A percentile compares a stretch with the other conserved stretches of the same genome.
These are phyloP conservation scores for Echinarachnius parma DNA, from an alignment of 53 echinoderm and acorn worm species.

Conservation along the genomic window DNA sequence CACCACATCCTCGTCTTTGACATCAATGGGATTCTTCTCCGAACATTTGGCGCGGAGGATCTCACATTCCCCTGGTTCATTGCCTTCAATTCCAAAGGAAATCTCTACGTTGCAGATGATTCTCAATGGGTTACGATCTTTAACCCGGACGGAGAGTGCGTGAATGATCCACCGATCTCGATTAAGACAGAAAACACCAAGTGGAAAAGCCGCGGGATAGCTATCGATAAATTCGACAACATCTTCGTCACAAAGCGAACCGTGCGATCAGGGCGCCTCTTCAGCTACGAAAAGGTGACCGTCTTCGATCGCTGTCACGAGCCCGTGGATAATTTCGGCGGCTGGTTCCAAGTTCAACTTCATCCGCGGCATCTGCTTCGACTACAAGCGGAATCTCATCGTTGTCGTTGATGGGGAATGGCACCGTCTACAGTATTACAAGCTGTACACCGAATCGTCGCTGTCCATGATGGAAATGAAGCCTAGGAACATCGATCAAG, in stretches of 20 bases:
- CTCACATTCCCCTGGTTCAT: constrained; percentile 26
- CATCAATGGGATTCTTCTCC: neutral
- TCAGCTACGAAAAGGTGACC: constrained; percentile 16
- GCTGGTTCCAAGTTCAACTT: constrained; percentile 9
- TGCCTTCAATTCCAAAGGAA: constrained; percentile 10
- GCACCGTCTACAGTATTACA: constrained; percentile 14
- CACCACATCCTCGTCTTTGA: neutral
- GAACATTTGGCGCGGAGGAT: constrained; percentile 1
- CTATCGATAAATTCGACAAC: constrained; percentile 30
- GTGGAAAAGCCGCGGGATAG: constrained; percentile 17
- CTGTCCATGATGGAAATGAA: neutral
- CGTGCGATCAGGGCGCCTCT: neutral
- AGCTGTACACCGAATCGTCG: constrained; percentile 1
- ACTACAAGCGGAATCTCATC: constrained; percentile 3
- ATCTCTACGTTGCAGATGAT: constrained; percentile 12
- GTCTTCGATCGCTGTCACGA: constrained; percentile 6
- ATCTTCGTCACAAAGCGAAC: constrained; percentile 16
- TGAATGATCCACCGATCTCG: neutral
- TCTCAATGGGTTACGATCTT: neutral
- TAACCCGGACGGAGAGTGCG: neutral
- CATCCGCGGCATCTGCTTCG: constrained; percentile 21
- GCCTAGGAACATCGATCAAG: no score
- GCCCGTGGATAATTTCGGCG: neutral
- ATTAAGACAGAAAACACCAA: constrained; percentile 1
- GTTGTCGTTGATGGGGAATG: constrained; percentile 34